Evolutionary conservation across 2,888 invertebrate species (phyloP).

Genomic region (Nomada hirtipes): DNA sequence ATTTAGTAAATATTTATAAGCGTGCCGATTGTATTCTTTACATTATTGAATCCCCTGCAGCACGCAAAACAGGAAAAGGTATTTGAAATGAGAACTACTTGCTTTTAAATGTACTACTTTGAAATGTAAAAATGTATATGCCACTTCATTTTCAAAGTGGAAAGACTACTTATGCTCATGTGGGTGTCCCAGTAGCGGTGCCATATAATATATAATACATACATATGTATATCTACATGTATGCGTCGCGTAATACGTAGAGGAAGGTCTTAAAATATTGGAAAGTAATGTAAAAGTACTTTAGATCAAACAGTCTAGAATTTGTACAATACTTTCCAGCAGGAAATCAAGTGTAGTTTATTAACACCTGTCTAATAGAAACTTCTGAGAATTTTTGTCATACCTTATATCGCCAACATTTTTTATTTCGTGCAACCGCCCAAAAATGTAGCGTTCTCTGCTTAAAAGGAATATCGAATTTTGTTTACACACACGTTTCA

Average conservation of each 20-base stretch:
- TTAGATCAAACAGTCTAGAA: background rate
- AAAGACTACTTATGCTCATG: background rate
- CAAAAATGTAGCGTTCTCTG: too few species aligned
- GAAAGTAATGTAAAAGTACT: background rate
- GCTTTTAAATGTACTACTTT: background rate
- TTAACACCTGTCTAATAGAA: background rate
- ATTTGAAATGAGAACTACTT: background rate
- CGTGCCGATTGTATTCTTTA: background rate
- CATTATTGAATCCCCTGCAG: background rate
- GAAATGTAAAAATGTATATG: background rate
- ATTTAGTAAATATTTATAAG: background rate
- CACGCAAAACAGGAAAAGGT: background rate
- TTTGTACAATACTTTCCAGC: too few species aligned
- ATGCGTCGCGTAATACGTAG: background rate
- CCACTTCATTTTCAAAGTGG: constrained; percentile 3
- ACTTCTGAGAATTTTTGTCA: background rate
- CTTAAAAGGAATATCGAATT: too few species aligned
- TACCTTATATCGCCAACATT: too few species aligned
- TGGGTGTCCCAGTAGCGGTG: background rate
- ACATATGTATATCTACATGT: too few species aligned
- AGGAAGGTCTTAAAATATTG: background rate
- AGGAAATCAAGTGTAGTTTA: background rate
- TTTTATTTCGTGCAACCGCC: too few species aligned
- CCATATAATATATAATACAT: background rate
- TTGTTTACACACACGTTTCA: too few species aligned